Evolutionary conservation across 2,888 invertebrate genomes (phyloP).

Genomic region (Diaperis boleti): DNA sequence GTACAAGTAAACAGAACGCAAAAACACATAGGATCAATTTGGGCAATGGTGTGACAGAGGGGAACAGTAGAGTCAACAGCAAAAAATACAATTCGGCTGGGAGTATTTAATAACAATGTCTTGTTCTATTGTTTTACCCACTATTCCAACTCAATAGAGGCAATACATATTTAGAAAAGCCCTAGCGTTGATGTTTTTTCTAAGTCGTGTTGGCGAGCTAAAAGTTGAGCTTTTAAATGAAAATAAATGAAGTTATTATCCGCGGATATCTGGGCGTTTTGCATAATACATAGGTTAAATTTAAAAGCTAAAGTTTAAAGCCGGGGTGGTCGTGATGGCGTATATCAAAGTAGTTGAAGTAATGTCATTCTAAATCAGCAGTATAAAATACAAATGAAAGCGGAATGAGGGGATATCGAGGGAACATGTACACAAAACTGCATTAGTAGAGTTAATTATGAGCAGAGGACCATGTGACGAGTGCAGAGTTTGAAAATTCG

Average conservation of each 20-base stretch:
- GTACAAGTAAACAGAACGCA: too few relatives aligned
- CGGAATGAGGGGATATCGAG: slow-evolving; percentile 35
- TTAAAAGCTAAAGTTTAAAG: slow-evolving; percentile 14
- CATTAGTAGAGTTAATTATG: slow-evolving; percentile 46
- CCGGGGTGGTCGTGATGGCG: slow-evolving; percentile 12
- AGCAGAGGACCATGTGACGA: slow-evolving; percentile 42
- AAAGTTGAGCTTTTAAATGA: not conserved
- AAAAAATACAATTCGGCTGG: too few relatives aligned
- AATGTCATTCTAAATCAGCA: slow-evolving; percentile 40
- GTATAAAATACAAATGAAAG: slow-evolving; percentile 45
- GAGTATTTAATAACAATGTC: too few relatives aligned
- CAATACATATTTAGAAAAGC: too few relatives aligned
- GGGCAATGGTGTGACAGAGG: too few relatives aligned
- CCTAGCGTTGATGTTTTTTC: too few relatives aligned
- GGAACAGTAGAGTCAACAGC: too few relatives aligned
- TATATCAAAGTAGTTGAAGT: slow-evolving; percentile 37
- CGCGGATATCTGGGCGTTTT: slow-evolving; percentile 13
- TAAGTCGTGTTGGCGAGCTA: too few relatives aligned
- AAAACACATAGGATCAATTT: too few relatives aligned
- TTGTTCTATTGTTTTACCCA: too few relatives aligned
- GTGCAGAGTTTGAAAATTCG: slow-evolving; percentile 57
- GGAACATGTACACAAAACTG: slow-evolving; percentile 44
- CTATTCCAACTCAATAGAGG: too few relatives aligned
- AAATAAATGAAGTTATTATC: too few relatives aligned
- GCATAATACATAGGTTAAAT: slow-evolving; percentile 19